phyloP scores from a whole-genome alignment of 2,113 vertebrate genomes.

The Tringa solitaria region DNA sequence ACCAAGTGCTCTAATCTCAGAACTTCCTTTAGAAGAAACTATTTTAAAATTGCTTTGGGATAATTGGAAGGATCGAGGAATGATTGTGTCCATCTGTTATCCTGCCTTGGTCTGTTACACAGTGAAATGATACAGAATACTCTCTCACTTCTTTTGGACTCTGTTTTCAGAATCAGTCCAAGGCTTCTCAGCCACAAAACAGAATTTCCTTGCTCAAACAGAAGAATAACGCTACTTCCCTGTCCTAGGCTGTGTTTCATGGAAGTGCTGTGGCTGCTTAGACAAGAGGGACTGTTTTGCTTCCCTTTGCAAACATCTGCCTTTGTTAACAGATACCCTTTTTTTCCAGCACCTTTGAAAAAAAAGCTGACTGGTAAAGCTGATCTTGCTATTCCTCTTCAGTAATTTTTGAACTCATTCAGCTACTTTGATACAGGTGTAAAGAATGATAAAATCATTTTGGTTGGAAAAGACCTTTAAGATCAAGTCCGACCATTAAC shows the following conservation, averaged over 20 bases:
- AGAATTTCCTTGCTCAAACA: background rate
- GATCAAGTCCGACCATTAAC: background rate
- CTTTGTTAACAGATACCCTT: background rate
- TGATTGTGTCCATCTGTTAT: background rate
- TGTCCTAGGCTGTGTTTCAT: background rate
- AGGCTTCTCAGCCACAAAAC: background rate
- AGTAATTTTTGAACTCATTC: background rate
- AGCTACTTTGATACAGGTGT: background rate
- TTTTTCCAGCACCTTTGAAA: background rate
- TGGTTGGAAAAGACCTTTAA: background rate
- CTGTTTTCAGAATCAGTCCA: background rate
- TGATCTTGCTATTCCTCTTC: background rate
- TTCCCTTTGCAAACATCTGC: background rate
- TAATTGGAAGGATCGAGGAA: background rate
- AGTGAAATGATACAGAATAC: background rate
- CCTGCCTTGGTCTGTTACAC: background rate
- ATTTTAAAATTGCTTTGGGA: background rate
- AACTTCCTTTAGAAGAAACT: background rate
- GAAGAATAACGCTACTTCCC: background rate
- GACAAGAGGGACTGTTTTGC: background rate
- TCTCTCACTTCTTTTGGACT: background rate
- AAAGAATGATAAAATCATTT: background rate
- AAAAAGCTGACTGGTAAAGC: background rate
- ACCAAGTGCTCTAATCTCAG: background rate
- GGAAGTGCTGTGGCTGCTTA: background rate